Evolutionary conservation across 2,113 vertebrate genomes (phyloP).

Genomic region (Eubucco bourcierii): DNA sequence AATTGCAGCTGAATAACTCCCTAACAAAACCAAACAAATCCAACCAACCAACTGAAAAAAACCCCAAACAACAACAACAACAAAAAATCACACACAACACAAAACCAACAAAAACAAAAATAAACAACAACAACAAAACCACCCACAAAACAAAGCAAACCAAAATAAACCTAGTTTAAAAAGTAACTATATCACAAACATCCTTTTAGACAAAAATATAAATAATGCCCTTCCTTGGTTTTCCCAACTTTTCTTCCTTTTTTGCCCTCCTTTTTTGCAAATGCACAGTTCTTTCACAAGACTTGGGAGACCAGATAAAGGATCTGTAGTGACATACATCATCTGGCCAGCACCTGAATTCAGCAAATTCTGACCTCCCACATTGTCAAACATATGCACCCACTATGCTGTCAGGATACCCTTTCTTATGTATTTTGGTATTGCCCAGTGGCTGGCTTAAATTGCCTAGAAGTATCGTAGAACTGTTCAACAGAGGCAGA

Average conservation of each 20-base stretch:
- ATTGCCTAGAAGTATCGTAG: neutral
- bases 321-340: neutral
- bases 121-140: too few relatives aligned
- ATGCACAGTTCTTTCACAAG: neutral
- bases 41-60: too few relatives aligned
- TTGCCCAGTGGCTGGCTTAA: neutral
- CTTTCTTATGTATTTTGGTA: neutral
- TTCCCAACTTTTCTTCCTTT: neutral
- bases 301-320: neutral
- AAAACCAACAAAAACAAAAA: too few relatives aligned
- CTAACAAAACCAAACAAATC: neutral
- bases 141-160: neutral
- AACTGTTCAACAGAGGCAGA: neutral
- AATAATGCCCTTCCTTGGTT: neutral
- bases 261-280: neutral
- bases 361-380: neutral
- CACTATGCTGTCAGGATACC: neutral
- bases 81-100: neutral
- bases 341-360: neutral
- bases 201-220: neutral
- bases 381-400: rapidly evolving
- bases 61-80: too few relatives aligned
- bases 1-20: neutral
- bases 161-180: neutral
- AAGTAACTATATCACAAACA: neutral